phyloP scores from a whole-genome alignment of 1,140 invertebrate genomes.

The Dendrolimus punctatus region DNA sequence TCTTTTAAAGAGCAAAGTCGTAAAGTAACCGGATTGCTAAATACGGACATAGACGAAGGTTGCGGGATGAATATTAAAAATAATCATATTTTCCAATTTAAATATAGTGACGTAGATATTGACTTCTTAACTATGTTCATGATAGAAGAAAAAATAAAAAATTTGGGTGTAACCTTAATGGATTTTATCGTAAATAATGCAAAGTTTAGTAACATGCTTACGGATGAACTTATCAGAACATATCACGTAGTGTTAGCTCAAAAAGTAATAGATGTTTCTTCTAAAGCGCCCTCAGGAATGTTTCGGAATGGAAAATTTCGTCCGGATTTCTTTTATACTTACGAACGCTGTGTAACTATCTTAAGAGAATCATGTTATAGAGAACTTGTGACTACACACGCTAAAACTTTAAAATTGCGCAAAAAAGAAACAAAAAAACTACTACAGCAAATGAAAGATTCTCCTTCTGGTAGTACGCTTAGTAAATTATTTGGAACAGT shows the following conservation, averaged over 20 bases:
- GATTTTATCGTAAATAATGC: conserved; percentile 8
- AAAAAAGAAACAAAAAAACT: conserved; percentile 9
- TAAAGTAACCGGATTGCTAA: conserved; percentile 12
- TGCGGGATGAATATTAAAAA: background rate
- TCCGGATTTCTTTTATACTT: conserved; percentile 12
- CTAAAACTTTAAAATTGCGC: conserved; percentile 3
- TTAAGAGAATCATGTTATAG: conserved; percentile 11
- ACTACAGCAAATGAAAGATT: conserved; percentile 3
- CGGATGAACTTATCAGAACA: conserved; percentile 10
- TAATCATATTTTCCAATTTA: conserved; percentile 10
- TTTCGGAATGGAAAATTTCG: conserved; percentile 10
- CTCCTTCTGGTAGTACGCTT: conserved; percentile 5
- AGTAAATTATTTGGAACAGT: conserved; percentile 2
- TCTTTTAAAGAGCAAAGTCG: conserved; percentile 2
- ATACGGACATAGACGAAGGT: conserved; percentile 1
- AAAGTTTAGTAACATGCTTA: conserved; percentile 4
- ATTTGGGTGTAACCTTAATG: conserved; percentile 9
- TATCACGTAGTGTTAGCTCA: conserved; percentile 13
- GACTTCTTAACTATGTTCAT: conserved; percentile 9
- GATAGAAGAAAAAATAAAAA: conserved; percentile 7
- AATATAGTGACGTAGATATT: conserved; percentile 9
- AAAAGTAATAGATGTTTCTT: conserved; percentile 8
- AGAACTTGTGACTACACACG: conserved; percentile 8
- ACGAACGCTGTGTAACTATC: conserved; percentile 2
- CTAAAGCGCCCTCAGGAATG: background rate